Evolutionary conservation across 2,113 vertebrate genomes (phyloP), one percentile per base, ranked within the genome.

Genomic region (Ascaphus truei): DNA sequence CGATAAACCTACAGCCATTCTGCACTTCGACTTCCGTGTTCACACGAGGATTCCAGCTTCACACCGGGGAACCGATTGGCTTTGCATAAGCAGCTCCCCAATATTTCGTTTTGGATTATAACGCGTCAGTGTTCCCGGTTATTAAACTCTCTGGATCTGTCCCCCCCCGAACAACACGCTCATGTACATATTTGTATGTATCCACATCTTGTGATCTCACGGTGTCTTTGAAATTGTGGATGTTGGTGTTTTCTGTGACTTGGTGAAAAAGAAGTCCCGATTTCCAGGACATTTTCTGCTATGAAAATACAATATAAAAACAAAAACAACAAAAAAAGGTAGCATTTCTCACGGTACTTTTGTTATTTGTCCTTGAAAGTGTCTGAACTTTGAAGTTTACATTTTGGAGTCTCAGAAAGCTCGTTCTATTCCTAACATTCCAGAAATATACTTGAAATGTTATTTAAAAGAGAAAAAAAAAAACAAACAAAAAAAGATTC

Each of bases 391-490:
- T 79, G 91, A 90, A 93, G 96, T 98, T 99, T 98, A 98, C 95
- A 98, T 94, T 94, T 92, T 95, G 31, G 82, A 87, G 81, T 91
- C 92, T 92, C 92, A 88, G 92, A 93, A 89, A 91, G 88, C 94
- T 91, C 91, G 89, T 94, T 91, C 85, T 91, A 89, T 92, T 93
- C 90, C 89, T 94, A 91, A 95, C 96, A 98, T 98, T 98, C 96
- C 96, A 92, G 88, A 91, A 86, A 89, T 91, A 95, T 98, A 98
- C 96, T 99, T 99, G 96, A 99, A 99, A 94, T 94, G 87, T 95
- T 98, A 97, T 98, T 99, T 97, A 98, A 98, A n/a, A n/a, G n/a
- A n/a, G n/a, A n/a, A n/a, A n/a, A n/a, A n/a, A n/a, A n/a, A n/a
- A n/a, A n/a, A n/a, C n/a, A n/a, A n/a, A n/a, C n/a, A n/a, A n/a